phyloP scores from a whole-genome alignment of 2,113 vertebrate species.

The cat (Felis catus) region F.catus_Fca126_mat1.0 CM031420.1:79016501-79017000 shows the following conservation, averaged over 20 bases:
- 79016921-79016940: neutral
- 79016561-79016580: neutral
- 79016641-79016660: neutral
- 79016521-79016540: neutral
- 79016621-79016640: neutral
- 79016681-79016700: neutral
- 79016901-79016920: neutral
- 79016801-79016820: too few relatives aligned
- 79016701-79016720: neutral
- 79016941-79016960: neutral
- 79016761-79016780: neutral
- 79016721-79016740: neutral
- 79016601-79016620: neutral
- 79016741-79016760: neutral
- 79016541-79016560: neutral
- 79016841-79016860: neutral
- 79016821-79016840: neutral
- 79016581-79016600: neutral
- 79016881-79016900: neutral
- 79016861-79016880: neutral
- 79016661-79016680: neutral
- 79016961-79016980: constrained; percentile 19
- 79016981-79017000: neutral
- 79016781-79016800: neutral
- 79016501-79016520: neutral